phyloP scores from a whole-genome alignment of 1,140 invertebrate genomes.

The Rhizoglyphus robini region DNA sequence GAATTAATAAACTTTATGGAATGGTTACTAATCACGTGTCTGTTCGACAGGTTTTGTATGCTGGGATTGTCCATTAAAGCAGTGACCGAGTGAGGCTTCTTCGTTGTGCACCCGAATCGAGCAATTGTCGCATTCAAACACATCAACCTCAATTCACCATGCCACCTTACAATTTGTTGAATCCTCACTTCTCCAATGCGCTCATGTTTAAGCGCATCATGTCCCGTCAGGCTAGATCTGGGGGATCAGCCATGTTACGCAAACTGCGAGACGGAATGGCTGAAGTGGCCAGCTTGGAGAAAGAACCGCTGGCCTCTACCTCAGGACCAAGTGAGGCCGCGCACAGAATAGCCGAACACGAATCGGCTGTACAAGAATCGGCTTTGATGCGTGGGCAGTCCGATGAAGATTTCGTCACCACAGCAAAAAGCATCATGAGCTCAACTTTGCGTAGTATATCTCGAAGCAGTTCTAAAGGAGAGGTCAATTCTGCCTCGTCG shows the following conservation, averaged over 20 bases:
- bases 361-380: background rate
- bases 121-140: no score
- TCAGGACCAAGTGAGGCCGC: background rate
- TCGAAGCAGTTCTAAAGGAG: background rate
- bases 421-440: background rate
- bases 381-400: background rate
- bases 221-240: background rate
- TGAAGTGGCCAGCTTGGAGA: background rate
- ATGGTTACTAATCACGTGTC: no score
- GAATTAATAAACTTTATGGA: no score
- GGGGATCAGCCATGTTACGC: background rate
- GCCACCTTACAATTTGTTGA: slow-evolving; percentile 11
- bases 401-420: background rate
- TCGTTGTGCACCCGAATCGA: no score
- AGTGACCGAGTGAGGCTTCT: no score
- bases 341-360: background rate
- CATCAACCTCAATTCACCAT: background rate
- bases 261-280: background rate
- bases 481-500: background rate
- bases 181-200: slow-evolving; percentile 16
- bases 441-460: background rate
- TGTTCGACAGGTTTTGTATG: no score
- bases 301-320: background rate
- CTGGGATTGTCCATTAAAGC: no score
- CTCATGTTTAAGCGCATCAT: slow-evolving; percentile 6